Evolutionary conservation across 2,797 vertebrate genomes (phyloP), one percentile per base, ranked within the genome.

Genomic region (Crypturellus tataupa): DNA sequence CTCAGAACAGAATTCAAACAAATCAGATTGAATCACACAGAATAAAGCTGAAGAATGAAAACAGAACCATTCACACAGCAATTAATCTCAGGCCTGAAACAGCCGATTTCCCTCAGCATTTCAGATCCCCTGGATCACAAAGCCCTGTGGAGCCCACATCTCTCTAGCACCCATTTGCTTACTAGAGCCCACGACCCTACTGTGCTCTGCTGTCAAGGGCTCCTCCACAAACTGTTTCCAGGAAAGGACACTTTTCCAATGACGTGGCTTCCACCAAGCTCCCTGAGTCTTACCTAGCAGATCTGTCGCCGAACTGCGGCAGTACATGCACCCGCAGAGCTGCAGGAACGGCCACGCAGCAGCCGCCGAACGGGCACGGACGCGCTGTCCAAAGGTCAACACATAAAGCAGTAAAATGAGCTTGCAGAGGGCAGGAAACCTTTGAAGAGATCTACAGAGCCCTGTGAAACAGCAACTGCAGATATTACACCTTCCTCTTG

Each of bases 21-120:
- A 87, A 81, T 51, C 80, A 78, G 70, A 72, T 16, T 72, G 72
- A 95, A 95, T 76, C 31, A 29, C 59, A 67, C 80, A 71, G 47
- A 95, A 49, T 63, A 91, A 86, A 2, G 4, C 24, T 1, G 1
- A 90, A 56, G 70, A 95, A 94, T 53, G 65, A 92, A 92, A 94
- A 68, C 55, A 83, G 42, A 94, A 84, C 70, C 85, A 59, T 86
- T 85, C 87, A 85, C 77, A 94, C 83, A 95, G 77, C 67, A 73
- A 59, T 92, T 80, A 29, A 67, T 73, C 67, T 86, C 10, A 1
- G 13, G 19, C 46, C 84, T 82, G 69, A 58, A 91, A 78, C 39
- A 39, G 16, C 47, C 80, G 64, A 67, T 76, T 87, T 19, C 27
- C 18, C 21, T 42, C 62, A 51, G 3, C 67, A 60, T 91, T 92